These are phyloP conservation scores for Probaryconus sp. DNA, from an alignment of 1,140 invertebrate species.

Conservation along the genomic window DNA sequence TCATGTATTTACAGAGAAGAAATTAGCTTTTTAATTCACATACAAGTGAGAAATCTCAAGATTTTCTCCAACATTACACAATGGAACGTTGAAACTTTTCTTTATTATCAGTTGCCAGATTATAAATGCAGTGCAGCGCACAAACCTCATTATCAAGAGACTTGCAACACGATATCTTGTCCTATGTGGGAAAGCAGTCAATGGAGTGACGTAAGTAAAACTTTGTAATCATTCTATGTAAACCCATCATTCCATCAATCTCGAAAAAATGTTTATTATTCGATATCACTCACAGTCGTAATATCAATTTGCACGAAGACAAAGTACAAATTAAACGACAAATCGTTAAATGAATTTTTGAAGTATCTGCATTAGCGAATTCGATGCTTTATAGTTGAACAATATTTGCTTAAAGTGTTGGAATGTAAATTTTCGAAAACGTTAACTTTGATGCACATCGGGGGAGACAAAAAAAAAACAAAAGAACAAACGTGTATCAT, in stretches of 20 bases:
- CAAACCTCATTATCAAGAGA: slow-evolving; percentile 87
- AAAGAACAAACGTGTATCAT: slow-evolving; percentile 58
- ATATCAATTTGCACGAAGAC: too few species aligned
- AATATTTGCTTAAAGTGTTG: slow-evolving; percentile 31
- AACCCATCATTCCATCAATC: neutral
- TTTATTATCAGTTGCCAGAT: slow-evolving; percentile 83
- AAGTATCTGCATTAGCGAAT: too few species aligned
- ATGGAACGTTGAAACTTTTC: too few species aligned
- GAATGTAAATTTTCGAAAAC: slow-evolving; percentile 41
- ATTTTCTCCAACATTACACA: too few species aligned
- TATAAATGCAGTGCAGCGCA: slow-evolving; percentile 84
- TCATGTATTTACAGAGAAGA: too few species aligned
- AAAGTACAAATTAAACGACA: too few species aligned
- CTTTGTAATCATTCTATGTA: slow-evolving; percentile 6
- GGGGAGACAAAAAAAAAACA: slow-evolving; percentile 36
- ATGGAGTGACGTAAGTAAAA: slow-evolving; percentile 90
- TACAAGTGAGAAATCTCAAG: too few species aligned
- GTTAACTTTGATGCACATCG: slow-evolving; percentile 11
- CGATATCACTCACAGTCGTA: too few species aligned
- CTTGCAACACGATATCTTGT: slow-evolving; percentile 90
- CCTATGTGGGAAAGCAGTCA: slow-evolving; percentile 89
- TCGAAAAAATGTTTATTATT: too few species aligned
- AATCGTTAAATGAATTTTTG: too few species aligned
- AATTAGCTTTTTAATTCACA: too few species aligned
- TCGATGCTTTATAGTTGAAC: neutral